Evolutionary conservation across 2,797 vertebrate species (phyloP), one percentile per base, ranked within the genome.

Genomic region (Psittacula derbiana): DNA sequence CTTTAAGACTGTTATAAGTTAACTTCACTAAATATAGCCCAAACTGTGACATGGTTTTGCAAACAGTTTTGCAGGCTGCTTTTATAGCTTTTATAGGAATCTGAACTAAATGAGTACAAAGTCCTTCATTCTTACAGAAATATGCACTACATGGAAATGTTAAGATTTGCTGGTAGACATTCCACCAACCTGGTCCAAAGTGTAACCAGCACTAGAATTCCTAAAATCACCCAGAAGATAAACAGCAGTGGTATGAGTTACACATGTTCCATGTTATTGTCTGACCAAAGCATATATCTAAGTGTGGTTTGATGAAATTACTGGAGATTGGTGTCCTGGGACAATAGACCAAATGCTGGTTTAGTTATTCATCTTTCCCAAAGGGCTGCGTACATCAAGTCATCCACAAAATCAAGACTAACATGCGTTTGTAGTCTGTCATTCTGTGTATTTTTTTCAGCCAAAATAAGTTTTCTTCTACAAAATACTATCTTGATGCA

Each of bases 101-200:
- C 71, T 80, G 52, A 80, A 80, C 55, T 92, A 71, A 90, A 65
- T 74, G 47, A 88, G 33, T 79, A 87, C 69, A 70, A 88, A 93
- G 83, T 80, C 84, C 80, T 86, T 93, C 33, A 58, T 80, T 92
- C 93, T 81, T 71, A 75, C 33, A 88, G 60, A 97, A 95, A 64
- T 17, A 88, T 33, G 60, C 46, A 71, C 27, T 72, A 28, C 43
- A 31, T 74, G 67, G 76, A 88, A 90, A 76, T 23, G 15, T 65
- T 76, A 41, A 89, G 69, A 94, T 94, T 96, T 91, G 69, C 80
- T 89, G 92, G 64, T 84, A 84, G 74, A 55, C 82, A 86, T 90
- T 92, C 82, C 79, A 75, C 27, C 71, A 80, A 24, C 71, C 62
- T 88, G 52, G 53, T 94, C 84, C 82, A 91, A 95, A 95, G 55